phyloP scores from a whole-genome alignment of 2,888 invertebrate genomes.

The Euzophera pinguis region DNA sequence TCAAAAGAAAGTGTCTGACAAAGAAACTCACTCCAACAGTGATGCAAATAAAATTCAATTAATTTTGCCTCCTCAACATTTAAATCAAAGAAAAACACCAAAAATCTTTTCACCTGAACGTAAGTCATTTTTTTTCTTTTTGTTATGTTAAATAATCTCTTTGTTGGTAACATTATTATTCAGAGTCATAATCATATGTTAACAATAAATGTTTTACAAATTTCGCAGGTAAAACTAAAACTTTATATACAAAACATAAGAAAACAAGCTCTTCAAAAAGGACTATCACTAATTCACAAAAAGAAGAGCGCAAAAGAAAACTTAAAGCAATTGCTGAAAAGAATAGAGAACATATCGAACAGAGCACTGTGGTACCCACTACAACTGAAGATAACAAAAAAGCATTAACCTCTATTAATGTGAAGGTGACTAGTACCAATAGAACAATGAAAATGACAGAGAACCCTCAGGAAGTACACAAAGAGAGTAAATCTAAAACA shows the following conservation, averaged over 20 bases:
- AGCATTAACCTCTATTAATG: conserved; percentile 33
- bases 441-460: conserved; percentile 6
- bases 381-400: conserved; percentile 34
- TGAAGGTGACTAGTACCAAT: conserved; percentile 74
- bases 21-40: conserved; percentile 1
- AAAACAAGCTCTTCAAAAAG: conserved; percentile 37
- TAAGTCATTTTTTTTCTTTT: too few species aligned
- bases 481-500: conserved; percentile 30
- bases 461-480: conserved; percentile 28
- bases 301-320: conserved; percentile 70
- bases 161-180: too few species aligned
- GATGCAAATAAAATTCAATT: conserved; percentile 44
- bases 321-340: conserved; percentile 72
- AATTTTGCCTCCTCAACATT: conserved; percentile 48
- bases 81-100: conserved; percentile 32
- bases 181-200: too few species aligned
- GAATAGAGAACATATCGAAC: conserved; percentile 38
- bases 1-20: background rate
- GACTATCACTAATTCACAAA: conserved; percentile 46
- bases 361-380: conserved; percentile 25
- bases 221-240: conserved; percentile 39
- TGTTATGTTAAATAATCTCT: too few species aligned
- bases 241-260: conserved; percentile 31
- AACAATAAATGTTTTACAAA: background rate
- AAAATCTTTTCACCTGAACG: conserved; percentile 29